Evolutionary conservation across 2,888 invertebrate species (phyloP), one percentile per base, ranked within the genome.

Genomic region (Linyphia triangularis): DNA sequence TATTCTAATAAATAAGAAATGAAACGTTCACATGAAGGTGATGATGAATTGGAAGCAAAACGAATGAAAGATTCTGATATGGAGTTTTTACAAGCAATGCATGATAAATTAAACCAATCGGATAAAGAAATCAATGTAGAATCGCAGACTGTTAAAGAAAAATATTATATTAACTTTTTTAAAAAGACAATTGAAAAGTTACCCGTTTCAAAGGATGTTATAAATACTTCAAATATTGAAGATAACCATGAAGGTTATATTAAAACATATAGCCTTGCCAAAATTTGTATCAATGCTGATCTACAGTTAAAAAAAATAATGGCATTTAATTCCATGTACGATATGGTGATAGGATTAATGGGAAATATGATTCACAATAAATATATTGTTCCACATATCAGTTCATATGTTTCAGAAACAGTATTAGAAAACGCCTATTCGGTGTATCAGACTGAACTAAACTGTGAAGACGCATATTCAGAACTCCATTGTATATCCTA

Each of bases 21-120:
- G 75, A 75, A 75, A 75, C 75, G 75, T 37, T 5, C 59, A n/a
- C 30, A 59, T 51, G 72, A 72, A 28, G 72, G 51, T 16, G 75
- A 75, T 6, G 33, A 30, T 9, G 24, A 61, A 0, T 2, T 4
- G 37, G 61, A 75, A 22, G 0, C 3, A 0, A 63, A 77, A 63
- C 19, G 63, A 24, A 9, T 13, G 22, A 77, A 77, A 40, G 77
- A 77, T 7, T 19, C 7, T 1, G 33, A 77, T 19, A n/a, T 77
- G 6, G n/a, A 33, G 16, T 13, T 77, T 0, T 40, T 77, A 26
- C 63, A 63, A 33, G 77, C 61, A 37, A 33, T 77, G 13, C 61
- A 63, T 40, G 63, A 77, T 16, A 63, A 40, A 63, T 28, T 43
- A 28, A 30, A 2, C 0, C 2, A 78, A 9, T 26, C 37, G 1